A percentile compares a stretch with the other conserved stretches of the same genome.
Conservation (phyloP, 2,113 vertebrate species). For the Rhynchopsitta pachyrhyncha region DNA sequence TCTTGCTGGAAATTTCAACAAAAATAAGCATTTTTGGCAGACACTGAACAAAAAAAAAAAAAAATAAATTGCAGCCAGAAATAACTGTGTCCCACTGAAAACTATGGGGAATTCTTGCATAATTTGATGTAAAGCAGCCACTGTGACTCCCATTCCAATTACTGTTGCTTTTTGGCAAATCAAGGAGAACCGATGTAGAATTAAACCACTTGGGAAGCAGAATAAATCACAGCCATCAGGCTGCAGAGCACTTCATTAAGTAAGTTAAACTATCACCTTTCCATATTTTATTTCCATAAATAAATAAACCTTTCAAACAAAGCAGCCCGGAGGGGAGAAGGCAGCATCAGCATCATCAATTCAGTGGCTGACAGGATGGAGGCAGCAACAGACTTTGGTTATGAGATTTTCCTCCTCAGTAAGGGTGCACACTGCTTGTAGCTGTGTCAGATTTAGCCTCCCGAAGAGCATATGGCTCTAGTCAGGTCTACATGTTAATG, state of each 20-base stretch:
- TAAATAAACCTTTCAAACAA: background rate
- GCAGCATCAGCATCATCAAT: background rate
- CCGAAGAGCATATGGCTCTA: background rate
- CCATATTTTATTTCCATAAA: background rate
- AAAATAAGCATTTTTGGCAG: background rate
- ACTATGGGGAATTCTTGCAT: background rate
- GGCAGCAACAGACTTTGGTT: background rate
- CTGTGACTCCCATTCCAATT: background rate
- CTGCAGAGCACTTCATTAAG: background rate
- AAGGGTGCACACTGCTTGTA: background rate
- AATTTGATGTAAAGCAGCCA: background rate
- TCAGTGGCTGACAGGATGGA: background rate
- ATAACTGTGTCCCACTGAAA: background rate
- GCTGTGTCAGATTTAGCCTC: background rate
- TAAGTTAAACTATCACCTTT: constrained; percentile 6
- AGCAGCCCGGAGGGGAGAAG: background rate
- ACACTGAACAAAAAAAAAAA: background rate
- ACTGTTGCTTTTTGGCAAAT: background rate
- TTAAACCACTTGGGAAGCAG: background rate
- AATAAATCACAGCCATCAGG: constrained; percentile 1
- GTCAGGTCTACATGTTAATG: background rate
- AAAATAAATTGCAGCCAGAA: background rate
- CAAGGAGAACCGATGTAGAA: background rate
- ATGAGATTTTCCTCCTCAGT: background rate
- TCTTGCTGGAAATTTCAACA: background rate